Conservation (phyloP, 2,113 vertebrate species). For the Trichomycterus rosablanca region DNA sequence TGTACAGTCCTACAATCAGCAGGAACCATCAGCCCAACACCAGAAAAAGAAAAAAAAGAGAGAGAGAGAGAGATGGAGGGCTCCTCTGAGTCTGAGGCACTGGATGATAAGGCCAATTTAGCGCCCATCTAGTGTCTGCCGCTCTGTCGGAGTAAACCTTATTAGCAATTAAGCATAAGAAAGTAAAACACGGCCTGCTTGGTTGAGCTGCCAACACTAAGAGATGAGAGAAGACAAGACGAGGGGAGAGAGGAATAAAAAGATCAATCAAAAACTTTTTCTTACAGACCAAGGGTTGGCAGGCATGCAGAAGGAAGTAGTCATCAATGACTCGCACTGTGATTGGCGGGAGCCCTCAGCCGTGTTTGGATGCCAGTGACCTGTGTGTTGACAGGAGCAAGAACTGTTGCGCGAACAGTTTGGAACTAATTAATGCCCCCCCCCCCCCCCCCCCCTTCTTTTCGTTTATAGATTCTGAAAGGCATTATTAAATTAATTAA, state of each 20-base stretch:
- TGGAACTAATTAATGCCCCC: constrained; percentile 89
- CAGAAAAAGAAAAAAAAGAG: constrained; percentile 54
- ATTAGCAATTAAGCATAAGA: constrained; percentile 69
- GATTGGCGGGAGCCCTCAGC: constrained; percentile 79
- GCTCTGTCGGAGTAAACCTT: constrained; percentile 66
- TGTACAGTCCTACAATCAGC: constrained; percentile 48
- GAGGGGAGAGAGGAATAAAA: constrained; percentile 55
- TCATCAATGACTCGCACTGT: constrained; percentile 50
- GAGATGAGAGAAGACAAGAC: constrained; percentile 59
- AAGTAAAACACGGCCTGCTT: constrained; percentile 63
- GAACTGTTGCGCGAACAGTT: constrained; percentile 62
- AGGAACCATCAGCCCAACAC: constrained; percentile 41
- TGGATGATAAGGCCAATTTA: constrained; percentile 70
- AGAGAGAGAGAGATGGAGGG: constrained; percentile 41
- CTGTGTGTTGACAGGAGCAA: constrained; percentile 77
- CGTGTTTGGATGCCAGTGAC: constrained; percentile 64
- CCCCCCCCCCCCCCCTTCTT: too few relatives aligned
- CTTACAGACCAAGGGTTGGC: constrained; percentile 1
- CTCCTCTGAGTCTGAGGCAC: constrained; percentile 57
- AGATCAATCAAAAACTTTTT: constrained; percentile 31
- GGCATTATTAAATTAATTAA: constrained; percentile 99
- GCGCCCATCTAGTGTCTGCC: constrained; percentile 62
- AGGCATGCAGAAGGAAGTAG: constrained; percentile 26
- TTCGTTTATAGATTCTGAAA: constrained; percentile 98
- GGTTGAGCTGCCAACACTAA: constrained; percentile 57